Conservation (phyloP, 2,888 invertebrate species). For the Apodemia mormo region DNA sequence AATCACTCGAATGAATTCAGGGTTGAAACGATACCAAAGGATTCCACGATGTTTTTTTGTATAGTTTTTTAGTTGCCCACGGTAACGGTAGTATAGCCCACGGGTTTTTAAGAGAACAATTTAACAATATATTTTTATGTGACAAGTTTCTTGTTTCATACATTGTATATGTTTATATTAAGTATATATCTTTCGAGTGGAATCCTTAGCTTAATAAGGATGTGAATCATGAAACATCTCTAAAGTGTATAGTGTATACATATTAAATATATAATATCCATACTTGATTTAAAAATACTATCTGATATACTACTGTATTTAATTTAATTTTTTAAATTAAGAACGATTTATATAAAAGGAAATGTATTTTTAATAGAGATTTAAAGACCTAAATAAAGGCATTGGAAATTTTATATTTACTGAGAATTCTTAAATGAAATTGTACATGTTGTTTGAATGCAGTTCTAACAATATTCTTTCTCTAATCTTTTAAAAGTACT, state of each 20-base stretch:
- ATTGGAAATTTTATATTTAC: no score
- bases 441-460: no score
- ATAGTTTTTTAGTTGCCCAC: conserved; percentile 36
- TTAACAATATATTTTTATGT: neutral
- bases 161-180: conserved; percentile 27
- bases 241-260: no score
- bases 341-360: no score
- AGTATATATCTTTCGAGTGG: conserved; percentile 41
- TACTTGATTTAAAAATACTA: neutral
- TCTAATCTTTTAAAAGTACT: no score
- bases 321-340: no score
- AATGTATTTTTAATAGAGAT: no score
- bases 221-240: conserved; percentile 44
- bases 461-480: no score
- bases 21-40: conserved; percentile 54
- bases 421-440: no score
- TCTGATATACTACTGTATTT: neutral
- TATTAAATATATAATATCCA: neutral
- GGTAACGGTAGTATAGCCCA: conserved; percentile 16
- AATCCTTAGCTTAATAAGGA: conserved; percentile 53
- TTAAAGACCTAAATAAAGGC: no score
- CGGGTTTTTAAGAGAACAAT: conserved; percentile 29
- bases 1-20: conserved; percentile 66
- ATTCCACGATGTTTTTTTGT: conserved; percentile 54
- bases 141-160: conserved; percentile 14